These are phyloP conservation scores for Staurois parvus DNA, from an alignment of 2,797 vertebrate species.

Conservation along the genomic window DNA sequence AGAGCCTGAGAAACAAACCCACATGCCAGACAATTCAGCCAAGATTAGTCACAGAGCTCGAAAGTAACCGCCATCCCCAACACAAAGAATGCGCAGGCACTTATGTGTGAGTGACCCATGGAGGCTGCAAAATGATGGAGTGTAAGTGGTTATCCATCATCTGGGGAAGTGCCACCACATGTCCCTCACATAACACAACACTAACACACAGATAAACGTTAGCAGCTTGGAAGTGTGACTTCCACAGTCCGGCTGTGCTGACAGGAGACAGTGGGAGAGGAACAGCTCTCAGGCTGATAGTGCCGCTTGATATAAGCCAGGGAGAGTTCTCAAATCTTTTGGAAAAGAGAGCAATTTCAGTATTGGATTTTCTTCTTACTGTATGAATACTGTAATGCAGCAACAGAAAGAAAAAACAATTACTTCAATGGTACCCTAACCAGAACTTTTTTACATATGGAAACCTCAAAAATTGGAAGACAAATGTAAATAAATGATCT, in stretches of 20 bases:
- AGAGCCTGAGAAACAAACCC: not conserved
- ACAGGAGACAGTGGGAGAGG: constrained; percentile 29
- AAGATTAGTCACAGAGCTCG: constrained; percentile 21
- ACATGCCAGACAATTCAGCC: not conserved
- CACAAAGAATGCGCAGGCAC: constrained; percentile 40
- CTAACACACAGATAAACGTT: constrained; percentile 49
- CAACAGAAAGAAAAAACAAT: not conserved
- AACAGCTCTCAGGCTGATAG: not conserved
- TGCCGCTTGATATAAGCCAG: not conserved
- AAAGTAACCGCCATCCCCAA: not conserved
- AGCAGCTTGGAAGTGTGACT: constrained; percentile 52
- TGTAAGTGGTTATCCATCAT: constrained; percentile 56
- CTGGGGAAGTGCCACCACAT: constrained; percentile 36
- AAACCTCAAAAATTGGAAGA: not conserved
- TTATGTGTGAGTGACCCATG: constrained; percentile 50
- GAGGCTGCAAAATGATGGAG: constrained; percentile 49
- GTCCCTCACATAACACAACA: constrained; percentile 36
- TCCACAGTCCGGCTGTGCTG: constrained; percentile 31
- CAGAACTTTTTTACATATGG: not conserved
- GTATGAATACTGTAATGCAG: not conserved
- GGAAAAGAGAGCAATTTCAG: not conserved
- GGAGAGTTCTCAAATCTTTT: not conserved
- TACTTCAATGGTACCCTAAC: not conserved
- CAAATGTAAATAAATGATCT: not conserved
- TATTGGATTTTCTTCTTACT: not conserved